Percentiles rank a stretch among this genome's conserved stretches.
phyloP scores from a whole-genome alignment of 2,888 invertebrate species.

The Andricus curvator region DNA sequence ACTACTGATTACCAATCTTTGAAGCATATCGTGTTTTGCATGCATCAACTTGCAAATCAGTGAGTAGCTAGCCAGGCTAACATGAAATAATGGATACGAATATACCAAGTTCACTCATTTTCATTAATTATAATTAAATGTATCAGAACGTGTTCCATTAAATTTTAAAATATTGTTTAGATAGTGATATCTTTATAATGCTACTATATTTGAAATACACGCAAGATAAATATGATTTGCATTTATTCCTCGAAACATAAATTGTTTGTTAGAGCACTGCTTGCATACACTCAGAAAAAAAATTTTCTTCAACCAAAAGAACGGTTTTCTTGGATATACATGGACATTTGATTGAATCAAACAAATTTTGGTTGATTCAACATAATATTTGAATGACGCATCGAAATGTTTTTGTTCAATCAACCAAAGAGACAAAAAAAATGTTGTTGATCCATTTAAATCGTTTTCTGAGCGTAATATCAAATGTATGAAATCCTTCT shows the following conservation, averaged over 20 bases:
- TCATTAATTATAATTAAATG: not conserved
- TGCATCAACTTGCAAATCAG: slow-evolving; percentile 5
- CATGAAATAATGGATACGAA: not conserved
- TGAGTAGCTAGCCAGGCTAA: not conserved
- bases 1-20: slow-evolving; percentile 17
- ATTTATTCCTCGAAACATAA: not conserved
- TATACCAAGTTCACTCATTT: not conserved
- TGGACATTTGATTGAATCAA: no score
- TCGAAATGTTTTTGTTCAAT: no score
- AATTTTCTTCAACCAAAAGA: no score
- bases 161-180: not conserved
- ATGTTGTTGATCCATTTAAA: no score
- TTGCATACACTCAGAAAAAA: not conserved
- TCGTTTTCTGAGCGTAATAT: no score
- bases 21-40: not conserved
- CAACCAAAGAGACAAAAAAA: no score
- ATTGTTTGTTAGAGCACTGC: not conserved
- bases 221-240: not conserved
- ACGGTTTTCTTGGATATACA: no score
- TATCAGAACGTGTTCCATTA: not conserved
- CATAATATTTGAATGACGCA: no score
- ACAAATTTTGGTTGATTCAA: no score
- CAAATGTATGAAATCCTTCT: no score
- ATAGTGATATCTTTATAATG: not conserved
- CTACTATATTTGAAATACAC: not conserved